Conservation (phyloP, 2,113 vertebrate genomes). For the Megalops atlanticus region DNA sequence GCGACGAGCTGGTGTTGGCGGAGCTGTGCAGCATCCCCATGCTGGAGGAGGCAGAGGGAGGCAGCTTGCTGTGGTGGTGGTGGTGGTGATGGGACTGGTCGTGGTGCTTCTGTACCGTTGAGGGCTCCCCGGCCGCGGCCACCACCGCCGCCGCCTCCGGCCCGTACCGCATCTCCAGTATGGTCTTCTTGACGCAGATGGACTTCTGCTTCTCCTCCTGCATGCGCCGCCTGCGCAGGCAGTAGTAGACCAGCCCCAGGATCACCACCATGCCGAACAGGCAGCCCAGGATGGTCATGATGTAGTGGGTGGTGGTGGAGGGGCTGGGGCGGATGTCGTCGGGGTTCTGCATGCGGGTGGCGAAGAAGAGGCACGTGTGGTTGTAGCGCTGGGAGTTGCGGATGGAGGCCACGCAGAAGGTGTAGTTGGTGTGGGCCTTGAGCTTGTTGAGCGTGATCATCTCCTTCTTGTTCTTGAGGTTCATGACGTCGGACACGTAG, state of each 20-base stretch:
- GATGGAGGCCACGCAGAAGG: constrained; percentile 94
- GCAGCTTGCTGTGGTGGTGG: constrained; percentile 79
- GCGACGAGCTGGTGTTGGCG: constrained; percentile 76
- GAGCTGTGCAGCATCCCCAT: constrained; percentile 73
- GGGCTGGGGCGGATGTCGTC: constrained; percentile 82
- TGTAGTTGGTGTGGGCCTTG: constrained; percentile 90
- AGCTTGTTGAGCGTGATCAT: constrained; percentile 89
- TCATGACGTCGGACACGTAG: constrained; percentile 92
- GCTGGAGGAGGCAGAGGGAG: constrained; percentile 81
- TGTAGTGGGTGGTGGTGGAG: constrained; percentile 96
- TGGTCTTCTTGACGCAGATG: constrained; percentile 95
- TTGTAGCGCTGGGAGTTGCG: constrained; percentile 95
- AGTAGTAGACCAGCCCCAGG: constrained; percentile 93
- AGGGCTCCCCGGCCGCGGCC: constrained; percentile 73
- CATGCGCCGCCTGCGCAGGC: constrained; percentile 85
- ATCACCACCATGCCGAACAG: constrained; percentile 97
- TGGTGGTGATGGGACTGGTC: constrained; percentile 88
- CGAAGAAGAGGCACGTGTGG: constrained; percentile 91
- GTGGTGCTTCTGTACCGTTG: constrained; percentile 88
- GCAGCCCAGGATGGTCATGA: constrained; percentile 97
- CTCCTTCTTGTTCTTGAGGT: constrained; percentile 91
- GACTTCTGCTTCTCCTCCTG: constrained; percentile 96
- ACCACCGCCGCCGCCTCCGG: constrained; percentile 82
- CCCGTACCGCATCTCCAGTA: constrained; percentile 97
- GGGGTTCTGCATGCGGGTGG: constrained; percentile 78